These are phyloP conservation scores for Cylas formicarius DNA, from an alignment of 1,140 invertebrate genomes.

Conservation along the genomic window DNA sequence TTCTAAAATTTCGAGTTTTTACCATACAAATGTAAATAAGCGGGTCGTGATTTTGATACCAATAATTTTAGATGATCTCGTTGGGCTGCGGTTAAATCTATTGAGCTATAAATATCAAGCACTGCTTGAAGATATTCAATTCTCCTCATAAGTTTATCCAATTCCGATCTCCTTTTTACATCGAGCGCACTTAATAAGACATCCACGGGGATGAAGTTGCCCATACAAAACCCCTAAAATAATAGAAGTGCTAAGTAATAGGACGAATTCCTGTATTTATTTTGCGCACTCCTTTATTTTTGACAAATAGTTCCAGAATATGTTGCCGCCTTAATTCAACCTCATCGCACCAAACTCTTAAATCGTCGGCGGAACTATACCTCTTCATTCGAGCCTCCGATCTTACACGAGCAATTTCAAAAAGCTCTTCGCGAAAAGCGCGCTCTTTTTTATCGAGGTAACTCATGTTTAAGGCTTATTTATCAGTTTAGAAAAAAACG, in stretches of 20 bases:
- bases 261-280: not conserved
- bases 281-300: constrained; percentile 16
- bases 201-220: constrained; percentile 43
- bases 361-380: constrained; percentile 33
- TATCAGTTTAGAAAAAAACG: no score
- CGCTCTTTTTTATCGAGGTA: constrained; percentile 30
- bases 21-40: no score
- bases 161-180: constrained; percentile 43
- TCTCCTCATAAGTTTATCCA: constrained; percentile 42
- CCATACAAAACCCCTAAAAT: constrained; percentile 20
- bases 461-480: constrained; percentile 21
- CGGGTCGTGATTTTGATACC: no score
- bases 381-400: constrained; percentile 36
- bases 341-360: constrained; percentile 33
- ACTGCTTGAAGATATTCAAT: constrained; percentile 34
- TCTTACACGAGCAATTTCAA: constrained; percentile 19
- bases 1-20: no score
- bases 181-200: constrained; percentile 46
- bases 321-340: constrained; percentile 33
- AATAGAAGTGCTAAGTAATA: not conserved
- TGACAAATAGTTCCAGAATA: constrained; percentile 30
- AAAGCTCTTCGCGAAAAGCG: constrained; percentile 25
- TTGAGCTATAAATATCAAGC: constrained; percentile 20
- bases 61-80: no score
- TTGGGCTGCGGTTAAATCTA: constrained; percentile 24